Base-by-base conservation (phyloP, 2,113 vertebrate species). In the Elgaria multicarinata region DNA sequence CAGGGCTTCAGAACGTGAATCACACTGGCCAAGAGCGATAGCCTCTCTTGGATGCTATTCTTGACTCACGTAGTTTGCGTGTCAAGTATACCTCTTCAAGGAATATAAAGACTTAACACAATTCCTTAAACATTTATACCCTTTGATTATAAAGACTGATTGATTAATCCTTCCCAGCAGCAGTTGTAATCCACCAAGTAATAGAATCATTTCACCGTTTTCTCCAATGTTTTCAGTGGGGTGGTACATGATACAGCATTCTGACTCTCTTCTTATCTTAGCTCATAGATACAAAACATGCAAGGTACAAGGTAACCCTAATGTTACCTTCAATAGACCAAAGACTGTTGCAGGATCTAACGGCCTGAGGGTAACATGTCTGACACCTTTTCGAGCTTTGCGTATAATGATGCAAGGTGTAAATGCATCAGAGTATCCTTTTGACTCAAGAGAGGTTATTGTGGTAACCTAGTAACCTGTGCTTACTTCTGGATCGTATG, bases 401-500 rank as follows among this genome's bases (percentile, higher is more conserved):
- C 67, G 14, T 6, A 78, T 89, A 76, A 84, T 77, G 80, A 75
- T 76, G 72, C 55, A 84, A 89, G 44, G 14, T 84, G 33, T 42
- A 39, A 89, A 84, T 77, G 71, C 62, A 89, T 42, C 44, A 76
- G 69, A 77, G 72, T 77, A 77, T 69, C 83, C 58, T 78, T 89
- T 89, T 85, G 16, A 78, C 44, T 84, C 44, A 64, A 46, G 44
- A 84, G 66, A 88, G 64, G 62, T 84, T 77, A 67, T 53, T 84
- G 36, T 83, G 80, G 62, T 89, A 84, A 77, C 88, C 46, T 89
- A 78, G 74, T 84, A 84, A 78, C 74, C 33, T 69, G n/a, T 84
- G 20, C 66, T 77, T 89, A 42, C 72, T 81, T 66, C 14, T 75
- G 72, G 42, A 84, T 89, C 71, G 31, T 66, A 83, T 36, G 53